Evolutionary conservation across 2,888 invertebrate genomes (phyloP).

Genomic region (Yponomeuta sedellus): DNA sequence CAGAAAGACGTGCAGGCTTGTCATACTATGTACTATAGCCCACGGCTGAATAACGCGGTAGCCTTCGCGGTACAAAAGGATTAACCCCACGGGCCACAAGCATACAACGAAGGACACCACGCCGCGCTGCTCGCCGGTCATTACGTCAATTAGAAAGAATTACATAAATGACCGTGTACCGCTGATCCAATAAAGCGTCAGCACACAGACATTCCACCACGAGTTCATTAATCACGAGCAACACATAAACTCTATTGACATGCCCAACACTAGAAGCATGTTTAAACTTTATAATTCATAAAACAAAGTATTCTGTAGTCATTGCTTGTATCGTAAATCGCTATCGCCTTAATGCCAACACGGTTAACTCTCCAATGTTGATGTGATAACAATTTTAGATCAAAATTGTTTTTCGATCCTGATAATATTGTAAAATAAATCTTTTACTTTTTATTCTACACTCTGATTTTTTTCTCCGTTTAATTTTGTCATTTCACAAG

Average conservation of each 20-base stretch:
- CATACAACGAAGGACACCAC: too few relatives aligned
- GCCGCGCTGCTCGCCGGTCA: not conserved
- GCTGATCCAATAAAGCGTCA: not conserved
- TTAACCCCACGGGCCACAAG: not conserved
- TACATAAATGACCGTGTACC: not conserved
- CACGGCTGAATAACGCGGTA: not conserved
- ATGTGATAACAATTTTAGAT: too few relatives aligned
- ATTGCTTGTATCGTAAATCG: not conserved
- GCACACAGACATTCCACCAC: not conserved
- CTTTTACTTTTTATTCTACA: too few relatives aligned
- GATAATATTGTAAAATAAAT: too few relatives aligned
- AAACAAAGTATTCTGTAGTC: not conserved
- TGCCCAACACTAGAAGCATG: not conserved
- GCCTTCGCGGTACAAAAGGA: not conserved
- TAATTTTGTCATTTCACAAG: too few relatives aligned
- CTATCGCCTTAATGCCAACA: not conserved
- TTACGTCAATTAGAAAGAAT: not conserved
- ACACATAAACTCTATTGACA: not conserved
- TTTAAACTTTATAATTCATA: not conserved
- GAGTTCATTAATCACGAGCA: not conserved
- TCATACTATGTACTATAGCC: not conserved
- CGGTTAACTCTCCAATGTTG: too few relatives aligned
- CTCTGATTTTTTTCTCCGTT: too few relatives aligned
- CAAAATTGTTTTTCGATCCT: too few relatives aligned
- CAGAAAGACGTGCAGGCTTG: too few relatives aligned